Evolutionary conservation across 2,113 vertebrate genomes (phyloP), one percentile per base, ranked within the genome.

Genomic region (Meles meles): DNA sequence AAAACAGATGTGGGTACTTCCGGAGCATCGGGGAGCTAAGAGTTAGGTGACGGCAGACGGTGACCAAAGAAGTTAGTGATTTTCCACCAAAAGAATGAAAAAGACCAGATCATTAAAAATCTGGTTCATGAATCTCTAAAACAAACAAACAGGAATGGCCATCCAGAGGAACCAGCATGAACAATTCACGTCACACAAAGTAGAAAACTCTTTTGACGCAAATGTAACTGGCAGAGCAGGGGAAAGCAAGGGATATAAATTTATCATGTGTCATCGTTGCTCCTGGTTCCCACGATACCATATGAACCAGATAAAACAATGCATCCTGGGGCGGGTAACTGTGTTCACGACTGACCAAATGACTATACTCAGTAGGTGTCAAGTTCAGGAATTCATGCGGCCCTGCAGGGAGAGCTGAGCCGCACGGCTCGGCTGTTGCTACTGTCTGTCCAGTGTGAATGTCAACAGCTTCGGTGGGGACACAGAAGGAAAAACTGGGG

Each of bases 41-140:
- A 39, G 55, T 34, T 17, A 72, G 76, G 42, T 25, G 42, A 72
- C 2, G 13, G 65, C 34, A 52, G 42, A 52, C 0, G 3, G 5
- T 9, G 21, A n/a, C 37, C 20, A 92, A 27, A 92, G 11, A 85
- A 67, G n/a, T n/a, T 29, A 88, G n/a, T 23, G 21, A 65, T 11
- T 3, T 10, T n/a, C 39, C 10, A 31, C 13, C 11, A 49, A 31
- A 80, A 84, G 57, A 90, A 74, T 25, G 21, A 61, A 69, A 34
- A 21, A n/a, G 15, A 44, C 7, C 20, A 18, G 29, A 39, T 79
- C 34, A 88, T 83, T 44, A 47, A 31, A 85, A 86, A 27, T 14
- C 65, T 86, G 39, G 57, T 18, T 91, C 23, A 47, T 13, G 8
- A 91, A 47, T 61, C 85, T 79, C 92, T 74, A 29, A 79, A 77